A percentile compares a stretch with the other conserved stretches of the same genome.
These are phyloP conservation scores for Meriones unguiculatus DNA, from an alignment of 2,113 vertebrate genomes.

Conservation along the genomic window DNA sequence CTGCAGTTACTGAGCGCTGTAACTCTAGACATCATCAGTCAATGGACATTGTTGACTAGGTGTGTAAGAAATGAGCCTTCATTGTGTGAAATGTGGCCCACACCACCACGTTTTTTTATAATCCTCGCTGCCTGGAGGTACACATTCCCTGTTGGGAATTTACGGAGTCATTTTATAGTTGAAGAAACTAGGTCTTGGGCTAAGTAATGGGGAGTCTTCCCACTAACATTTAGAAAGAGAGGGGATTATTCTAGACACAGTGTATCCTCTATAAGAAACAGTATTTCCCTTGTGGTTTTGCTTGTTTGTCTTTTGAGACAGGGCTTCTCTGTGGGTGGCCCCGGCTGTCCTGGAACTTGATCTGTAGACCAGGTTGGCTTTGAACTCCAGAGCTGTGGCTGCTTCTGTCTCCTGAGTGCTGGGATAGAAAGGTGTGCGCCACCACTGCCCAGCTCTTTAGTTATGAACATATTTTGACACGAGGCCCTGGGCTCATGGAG, in stretches of 20 bases:
- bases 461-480: not conserved
- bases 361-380: not conserved
- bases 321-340: not conserved
- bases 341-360: not conserved
- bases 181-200: constrained; percentile 27
- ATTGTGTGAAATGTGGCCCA: constrained; percentile 44
- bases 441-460: not conserved
- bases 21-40: constrained; percentile 2
- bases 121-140: constrained; percentile 46
- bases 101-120: not conserved
- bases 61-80: not conserved
- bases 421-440: not conserved
- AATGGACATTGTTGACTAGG: constrained; percentile 25
- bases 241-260: not conserved
- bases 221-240: constrained; percentile 36
- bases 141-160: constrained; percentile 24
- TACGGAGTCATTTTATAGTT: constrained; percentile 28
- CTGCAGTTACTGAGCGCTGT: not conserved
- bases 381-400: not conserved
- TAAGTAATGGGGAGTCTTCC: constrained; percentile 51
- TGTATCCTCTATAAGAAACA: constrained; percentile 33
- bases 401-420: not conserved
- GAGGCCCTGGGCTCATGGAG: constrained; percentile 14
- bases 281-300: not conserved
- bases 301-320: not conserved